phyloP scores from a whole-genome alignment of 2,113 vertebrate species.

The Neoarius graeffei region DNA sequence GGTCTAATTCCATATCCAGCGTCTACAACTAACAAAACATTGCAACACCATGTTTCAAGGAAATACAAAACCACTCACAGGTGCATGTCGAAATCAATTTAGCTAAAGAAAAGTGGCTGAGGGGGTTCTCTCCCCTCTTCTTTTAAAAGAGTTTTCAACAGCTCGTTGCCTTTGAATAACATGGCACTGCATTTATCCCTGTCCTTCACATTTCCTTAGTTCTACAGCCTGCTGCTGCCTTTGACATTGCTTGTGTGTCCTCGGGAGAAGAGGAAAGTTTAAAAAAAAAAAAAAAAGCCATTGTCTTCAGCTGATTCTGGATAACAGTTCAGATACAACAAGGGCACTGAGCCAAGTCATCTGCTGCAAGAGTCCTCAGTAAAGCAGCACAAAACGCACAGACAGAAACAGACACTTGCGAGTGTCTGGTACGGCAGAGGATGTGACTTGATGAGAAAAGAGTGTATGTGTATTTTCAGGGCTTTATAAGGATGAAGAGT shows the following conservation, averaged over 20 bases:
- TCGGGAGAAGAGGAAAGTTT: slow-evolving; percentile 57
- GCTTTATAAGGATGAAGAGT: slow-evolving; percentile 39
- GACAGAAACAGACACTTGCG: slow-evolving; percentile 62
- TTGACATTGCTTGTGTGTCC: slow-evolving; percentile 55
- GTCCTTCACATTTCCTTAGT: slow-evolving; percentile 68
- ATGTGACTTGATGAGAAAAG: slow-evolving; percentile 21
- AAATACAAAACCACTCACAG: slow-evolving; percentile 54
- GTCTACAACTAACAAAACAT: slow-evolving; percentile 49
- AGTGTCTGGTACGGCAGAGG: slow-evolving; percentile 3
- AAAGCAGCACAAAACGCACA: slow-evolving; percentile 46
- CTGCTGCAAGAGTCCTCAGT: slow-evolving; percentile 50
- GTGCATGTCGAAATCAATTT: slow-evolving; percentile 57
- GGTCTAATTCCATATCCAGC: slow-evolving; percentile 60
- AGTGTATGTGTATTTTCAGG: slow-evolving; percentile 27
- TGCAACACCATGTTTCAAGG: slow-evolving; percentile 58
- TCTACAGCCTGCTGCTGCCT: slow-evolving; percentile 46
- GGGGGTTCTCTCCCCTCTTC: slow-evolving; percentile 59
- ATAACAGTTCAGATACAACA: slow-evolving; percentile 62
- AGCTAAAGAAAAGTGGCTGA: slow-evolving; percentile 56
- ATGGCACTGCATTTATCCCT: slow-evolving; percentile 49
- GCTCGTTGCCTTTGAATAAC: slow-evolving; percentile 57
- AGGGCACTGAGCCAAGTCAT: slow-evolving; percentile 57
- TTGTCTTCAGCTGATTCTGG: slow-evolving; percentile 65
- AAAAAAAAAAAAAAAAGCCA: slow-evolving; percentile 43
- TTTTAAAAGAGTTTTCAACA: slow-evolving; percentile 49